Conservation (phyloP, 2,113 vertebrate genomes). For the Chiloscyllium plagiosum region DNA sequence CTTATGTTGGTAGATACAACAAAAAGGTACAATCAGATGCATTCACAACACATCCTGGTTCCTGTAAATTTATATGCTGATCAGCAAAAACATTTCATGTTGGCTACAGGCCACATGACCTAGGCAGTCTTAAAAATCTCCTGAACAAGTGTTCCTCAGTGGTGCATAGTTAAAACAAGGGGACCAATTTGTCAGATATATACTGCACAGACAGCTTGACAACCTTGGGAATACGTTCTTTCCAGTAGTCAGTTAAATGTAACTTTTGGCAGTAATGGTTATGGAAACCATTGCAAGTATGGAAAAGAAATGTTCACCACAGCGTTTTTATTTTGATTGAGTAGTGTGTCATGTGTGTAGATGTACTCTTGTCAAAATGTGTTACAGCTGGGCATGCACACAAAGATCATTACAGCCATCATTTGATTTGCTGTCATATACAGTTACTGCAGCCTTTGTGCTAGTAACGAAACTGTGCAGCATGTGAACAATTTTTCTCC, state of each 20-base stretch:
- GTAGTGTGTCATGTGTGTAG: not conserved
- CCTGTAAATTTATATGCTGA: not conserved
- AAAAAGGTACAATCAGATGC: not conserved
- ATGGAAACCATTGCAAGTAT: not conserved
- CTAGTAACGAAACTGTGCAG: not conserved
- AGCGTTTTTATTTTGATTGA: not conserved
- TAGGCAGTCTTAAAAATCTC: not conserved
- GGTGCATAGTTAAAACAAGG: not conserved
- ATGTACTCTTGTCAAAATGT: not conserved
- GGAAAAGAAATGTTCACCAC: not conserved
- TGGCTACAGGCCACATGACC: not conserved
- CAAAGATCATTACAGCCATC: not conserved
- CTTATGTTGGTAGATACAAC: not conserved
- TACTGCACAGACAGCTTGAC: not conserved
- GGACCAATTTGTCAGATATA: not conserved
- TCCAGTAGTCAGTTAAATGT: not conserved
- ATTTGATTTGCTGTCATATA: not conserved
- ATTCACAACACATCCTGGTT: not conserved
- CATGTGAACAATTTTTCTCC: not conserved
- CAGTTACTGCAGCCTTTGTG: not conserved
- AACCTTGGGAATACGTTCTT: not conserved
- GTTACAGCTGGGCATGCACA: not conserved
- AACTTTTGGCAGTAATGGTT: not conserved
- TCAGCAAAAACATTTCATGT: not conserved
- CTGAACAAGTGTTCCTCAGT: not conserved